Conservation (phyloP, 1,140 invertebrate genomes). For the Pteromalus puparum region DNA sequence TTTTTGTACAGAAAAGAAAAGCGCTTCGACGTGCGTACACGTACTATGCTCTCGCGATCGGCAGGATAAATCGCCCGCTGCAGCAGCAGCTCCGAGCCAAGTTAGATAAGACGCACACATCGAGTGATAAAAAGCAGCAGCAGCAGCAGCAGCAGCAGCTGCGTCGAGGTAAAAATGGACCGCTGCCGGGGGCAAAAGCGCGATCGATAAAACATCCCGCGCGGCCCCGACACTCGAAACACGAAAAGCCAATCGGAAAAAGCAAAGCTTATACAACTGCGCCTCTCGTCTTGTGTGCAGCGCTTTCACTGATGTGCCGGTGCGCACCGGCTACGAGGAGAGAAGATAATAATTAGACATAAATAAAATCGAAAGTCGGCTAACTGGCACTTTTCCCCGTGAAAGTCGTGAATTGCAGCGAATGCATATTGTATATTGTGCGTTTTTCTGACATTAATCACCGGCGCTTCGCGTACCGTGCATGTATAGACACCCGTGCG, state of each 20-base stretch:
- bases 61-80: neutral
- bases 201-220: slow-evolving; percentile 6
- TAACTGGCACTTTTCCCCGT: neutral
- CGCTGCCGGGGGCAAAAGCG: neutral
- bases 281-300: no score
- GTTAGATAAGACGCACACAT: neutral
- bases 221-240: neutral
- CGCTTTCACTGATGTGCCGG: slow-evolving; percentile 16
- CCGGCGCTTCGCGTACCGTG: no score
- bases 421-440: neutral
- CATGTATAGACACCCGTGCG: neutral
- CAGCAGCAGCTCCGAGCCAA: neutral
- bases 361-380: neutral
- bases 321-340: no score
- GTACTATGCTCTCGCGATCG: neutral
- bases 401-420: neutral
- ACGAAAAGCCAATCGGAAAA: slow-evolving; percentile 2
- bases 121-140: neutral
- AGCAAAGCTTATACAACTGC: slow-evolving; percentile 5
- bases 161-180: neutral
- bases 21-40: neutral
- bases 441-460: neutral
- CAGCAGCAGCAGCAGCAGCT: neutral
- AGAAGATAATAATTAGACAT: slow-evolving; percentile 21
- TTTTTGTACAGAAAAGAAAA: neutral